Evolutionary conservation across 2,113 vertebrate genomes (phyloP), one percentile per base, ranked within the genome.

Genomic region (Polypterus bichir): DNA sequence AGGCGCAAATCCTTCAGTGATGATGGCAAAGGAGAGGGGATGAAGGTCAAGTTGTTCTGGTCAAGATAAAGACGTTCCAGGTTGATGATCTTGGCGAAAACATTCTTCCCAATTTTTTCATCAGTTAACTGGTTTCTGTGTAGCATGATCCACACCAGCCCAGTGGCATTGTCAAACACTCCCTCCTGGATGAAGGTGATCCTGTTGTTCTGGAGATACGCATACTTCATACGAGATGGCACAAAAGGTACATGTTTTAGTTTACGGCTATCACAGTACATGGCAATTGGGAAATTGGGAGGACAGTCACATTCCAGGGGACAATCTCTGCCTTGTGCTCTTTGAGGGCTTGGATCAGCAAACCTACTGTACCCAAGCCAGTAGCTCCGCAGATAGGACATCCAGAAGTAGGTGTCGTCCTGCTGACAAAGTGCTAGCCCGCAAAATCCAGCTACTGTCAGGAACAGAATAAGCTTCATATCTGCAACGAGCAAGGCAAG

Each of bases 151-250:
- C 95, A 99, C 46, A 93, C 87, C 47, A 98, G 79, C 55, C 77
- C 88, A 0, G 93, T 96, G 74, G 94, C 90, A 0, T 98, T 99
- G 70, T 77, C 83, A 0, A 99, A 89, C 5, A 88, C 88, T 0
- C 86, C 79, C 9, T 97, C 93, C 3, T 91, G 86, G 67, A 99
- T 81, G 56, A 84, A 47, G 0, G 79, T 69, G 71, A 99, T 86
- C 61, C 84, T 88, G 60, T 99, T 99, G 80, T 93, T 85, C 74
- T 98, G 93, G 70, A 99, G 92, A 66, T 99, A 98, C 61, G 93
- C 76, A 1, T 97, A 99, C 62, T 95, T 97, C 76, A 99, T 88
- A 5, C 86, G 83, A 44, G 90, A 88, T 0, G 93, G 93, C 61
- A 99, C 83, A 3, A 81, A 79, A 3, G 96, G 95, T 62, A 99